Base-by-base conservation (phyloP, 2,888 invertebrate species). In the Odontomyia ornata region DNA sequence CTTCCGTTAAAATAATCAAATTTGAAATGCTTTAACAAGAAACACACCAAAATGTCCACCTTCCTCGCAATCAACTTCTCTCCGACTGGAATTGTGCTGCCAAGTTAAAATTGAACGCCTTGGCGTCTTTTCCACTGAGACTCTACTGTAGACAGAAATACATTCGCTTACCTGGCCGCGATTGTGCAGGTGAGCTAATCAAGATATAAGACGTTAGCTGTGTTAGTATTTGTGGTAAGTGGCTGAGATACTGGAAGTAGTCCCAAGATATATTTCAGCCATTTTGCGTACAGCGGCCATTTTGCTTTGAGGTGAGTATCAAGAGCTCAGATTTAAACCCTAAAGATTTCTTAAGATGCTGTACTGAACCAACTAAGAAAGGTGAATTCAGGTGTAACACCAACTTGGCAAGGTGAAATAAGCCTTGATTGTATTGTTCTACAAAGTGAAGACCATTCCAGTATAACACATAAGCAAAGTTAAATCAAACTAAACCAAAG, bases 41-140 rank as follows among this genome's bases (percentile, higher is more conserved):
- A 57, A 73, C 21, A 27, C 56, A 77, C 57, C 21, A 73, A 76
- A 76, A 67, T 76, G 46, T 47, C 78, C 73, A 64, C 76, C 73
- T 76, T 67, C 78, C 73, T 67, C 76, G 78, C 18, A 62, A 64
- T 78, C 52, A 67, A 73, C 73, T 76, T 64, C 76, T 76, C 47
- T 73, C 30, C 28, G 76, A 78, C 78, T 78, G 78, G 57, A 69
- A 47, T 69, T 25, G 21, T 4, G 9, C 23, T 69, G 23, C 69
- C 69, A 69, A 69, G 25, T 47, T 18, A 3, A 69, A 46, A 47
- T 69, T 69, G 69, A 69, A 69, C 46, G 46, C 47, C 47, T 47
- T 69, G 47, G 69, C 69, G 69, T 69, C 69, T 46, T 69, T 69
- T 69, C 69, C 65, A 65, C 65, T 43, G n/a, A 5, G 47, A 27